Percentiles rank a stretch among this genome's conserved stretches.
Conservation (phyloP, 2,888 invertebrate genomes). For the Oeneis ivallda region DNA sequence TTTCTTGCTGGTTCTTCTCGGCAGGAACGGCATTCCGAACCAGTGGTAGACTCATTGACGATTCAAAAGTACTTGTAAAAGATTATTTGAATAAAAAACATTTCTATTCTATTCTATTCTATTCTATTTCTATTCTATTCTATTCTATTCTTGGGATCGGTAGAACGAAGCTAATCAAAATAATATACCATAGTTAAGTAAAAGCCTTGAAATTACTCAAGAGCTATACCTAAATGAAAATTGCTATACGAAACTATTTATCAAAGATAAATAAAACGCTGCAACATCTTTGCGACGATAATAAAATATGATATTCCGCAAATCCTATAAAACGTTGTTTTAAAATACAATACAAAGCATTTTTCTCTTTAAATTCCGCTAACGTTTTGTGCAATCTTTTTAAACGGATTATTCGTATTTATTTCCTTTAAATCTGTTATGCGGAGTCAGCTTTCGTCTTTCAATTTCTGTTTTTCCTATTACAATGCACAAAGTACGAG, state of each 20-base stretch:
- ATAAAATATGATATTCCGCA: neutral
- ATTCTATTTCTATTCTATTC: too few species aligned
- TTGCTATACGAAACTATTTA: neutral
- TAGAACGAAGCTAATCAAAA: too few species aligned
- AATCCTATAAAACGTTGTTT: conserved; percentile 6
- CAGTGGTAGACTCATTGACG: too few species aligned
- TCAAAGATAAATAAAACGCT: neutral
- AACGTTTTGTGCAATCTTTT: conserved; percentile 7
- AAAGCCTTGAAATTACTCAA: too few species aligned
- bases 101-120: too few species aligned
- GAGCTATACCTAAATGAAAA: too few species aligned
- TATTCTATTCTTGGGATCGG: too few species aligned
- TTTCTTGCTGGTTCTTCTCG: too few species aligned
- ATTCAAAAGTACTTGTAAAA: too few species aligned
- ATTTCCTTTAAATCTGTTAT: conserved; percentile 9
- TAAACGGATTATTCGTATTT: conserved; percentile 6
- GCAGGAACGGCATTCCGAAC: too few species aligned
- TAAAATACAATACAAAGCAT: neutral
- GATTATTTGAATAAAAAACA: too few species aligned
- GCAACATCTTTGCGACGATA: neutral
- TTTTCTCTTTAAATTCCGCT: conserved; percentile 3
- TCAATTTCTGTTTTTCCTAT: neutral
- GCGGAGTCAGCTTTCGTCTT: conserved; percentile 1
- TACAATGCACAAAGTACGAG: neutral
- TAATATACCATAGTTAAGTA: too few species aligned